Evolutionary conservation across 2,888 invertebrate genomes (phyloP), one percentile per base, ranked within the genome.

Genomic region (Heliothis peltigera): DNA sequence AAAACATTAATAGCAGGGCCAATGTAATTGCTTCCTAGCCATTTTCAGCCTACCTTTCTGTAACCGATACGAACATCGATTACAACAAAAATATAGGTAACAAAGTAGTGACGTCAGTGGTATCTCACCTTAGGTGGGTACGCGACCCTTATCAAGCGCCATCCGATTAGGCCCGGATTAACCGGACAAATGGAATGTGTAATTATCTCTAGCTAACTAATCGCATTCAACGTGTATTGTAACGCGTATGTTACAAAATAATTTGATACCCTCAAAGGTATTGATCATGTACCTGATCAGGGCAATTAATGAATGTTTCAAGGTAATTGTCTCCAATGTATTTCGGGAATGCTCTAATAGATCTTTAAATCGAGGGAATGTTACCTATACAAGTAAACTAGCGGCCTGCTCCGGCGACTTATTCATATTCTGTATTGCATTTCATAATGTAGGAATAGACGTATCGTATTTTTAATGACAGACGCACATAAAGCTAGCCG

Each of bases 101-200:
- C 55, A 49, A 59, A 73, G n/a, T 61, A 64, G 70, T 72, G 75
- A 75, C 62, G 71, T 56, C 55, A 74, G 59, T 49, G 67, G 72
- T 65, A 67, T 68, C 75, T 68, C 83, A 84, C 83, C 84, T 85
- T 68, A 74, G 77, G 81, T 77, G 82, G 79, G 84, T 75, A 43
- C 35, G 10, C 84, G 85, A 93, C 92, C 92, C 92, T 92, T 92
- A 92, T 94, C 93, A 93, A 85, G 84, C 84, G 84, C 84, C 84
- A 85, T 87, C 87, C 91, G 92, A 91, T 92, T 91, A 92, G 84
- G 77, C 87, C 82, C 80, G 88, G 91, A 92, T 94, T 92, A 92
- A 86, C 90, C 84, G 90, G 89, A 91, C 92, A 92, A 92, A 92
- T 91, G 92, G 92, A 93, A 94, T 94, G 92, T 92, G 92, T 93